Evolutionary conservation across 2,888 invertebrate species (phyloP), one percentile per base, ranked within the genome.

Genomic region (Sericinus montela): DNA sequence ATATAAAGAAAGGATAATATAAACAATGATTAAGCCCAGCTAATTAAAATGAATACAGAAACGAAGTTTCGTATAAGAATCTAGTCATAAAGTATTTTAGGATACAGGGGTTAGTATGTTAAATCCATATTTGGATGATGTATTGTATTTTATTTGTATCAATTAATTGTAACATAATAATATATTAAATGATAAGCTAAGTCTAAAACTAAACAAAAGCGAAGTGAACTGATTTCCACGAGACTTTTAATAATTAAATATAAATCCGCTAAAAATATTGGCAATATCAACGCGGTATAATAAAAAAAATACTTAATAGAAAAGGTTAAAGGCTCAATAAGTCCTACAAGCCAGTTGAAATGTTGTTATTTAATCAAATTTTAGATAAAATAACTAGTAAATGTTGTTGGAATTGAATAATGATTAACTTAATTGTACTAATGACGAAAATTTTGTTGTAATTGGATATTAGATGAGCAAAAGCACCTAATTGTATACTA

Each of bases 401-500:
- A 65, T 64, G 63, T 73, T 72, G 71, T 74, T 72, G 72, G 70
- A 69, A 72, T 74, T 74, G 67, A 64, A 65, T 65, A 28, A 15
- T 19, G 19, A 19, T 19, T 19, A 19, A 19, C 2, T 3, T 19
- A 19, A 19, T 19, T 19, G 19, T 16, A 35, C 25, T 36, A 45
- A 23, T 38, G 30, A 45, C 15, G 28, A 25, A 10, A 41, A 34
- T 47, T 40, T 40, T 47, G 29, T 36, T 46, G 37, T 32, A n/a
- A 45, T 32, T 45, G 14, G 11, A 30, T 11, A 30, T 30, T 30
- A n/a, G 30, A 30, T n/a, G 11, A 30, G 25, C 8, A 2, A 19
- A 19, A 19, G 19, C 5, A 19, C 3, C 3, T 19, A 19, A 2
- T 7, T 4, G 25, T 8, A 25, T 25, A 8, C 25, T 8, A 25